Percentiles rank a stretch among this genome's conserved stretches.
Conservation (phyloP, 2,113 vertebrate genomes). For the Dinomys branickii region DNA sequence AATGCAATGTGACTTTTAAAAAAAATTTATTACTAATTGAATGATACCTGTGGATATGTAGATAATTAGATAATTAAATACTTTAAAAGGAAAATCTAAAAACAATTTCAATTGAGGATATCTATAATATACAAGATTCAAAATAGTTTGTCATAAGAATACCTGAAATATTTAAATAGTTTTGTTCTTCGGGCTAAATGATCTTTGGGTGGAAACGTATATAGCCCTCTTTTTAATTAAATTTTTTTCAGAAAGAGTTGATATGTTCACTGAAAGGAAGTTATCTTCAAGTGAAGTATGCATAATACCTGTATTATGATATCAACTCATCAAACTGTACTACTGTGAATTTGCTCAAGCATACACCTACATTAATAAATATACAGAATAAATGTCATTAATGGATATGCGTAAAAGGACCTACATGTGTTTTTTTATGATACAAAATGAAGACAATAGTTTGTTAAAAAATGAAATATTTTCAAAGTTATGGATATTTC, state of each 20-base stretch:
- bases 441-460: constrained; percentile 22
- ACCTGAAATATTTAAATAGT: background rate
- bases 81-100: background rate
- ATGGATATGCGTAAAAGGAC: background rate
- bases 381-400: background rate
- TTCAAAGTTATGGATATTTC: background rate
- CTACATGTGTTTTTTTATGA: background rate
- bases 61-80: background rate
- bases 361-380: constrained; percentile 7
- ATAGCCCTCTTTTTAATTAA: background rate
- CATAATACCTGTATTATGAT: background rate
- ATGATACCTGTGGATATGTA: background rate
- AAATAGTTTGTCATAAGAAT: background rate
- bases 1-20: background rate
- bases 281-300: background rate
- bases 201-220: constrained; percentile 17
- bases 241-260: background rate
- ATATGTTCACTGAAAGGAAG: constrained; percentile 48
- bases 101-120: background rate
- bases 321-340: background rate
- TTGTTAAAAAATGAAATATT: constrained; percentile 13
- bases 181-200: background rate
- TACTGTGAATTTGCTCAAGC: background rate
- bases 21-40: background rate
- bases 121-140: background rate